Percentiles rank a stretch among this genome's conserved stretches.
These are phyloP conservation scores for Bactericera cockerelli DNA, from an alignment of 1,140 invertebrate genomes.

Conservation along the genomic window DNA sequence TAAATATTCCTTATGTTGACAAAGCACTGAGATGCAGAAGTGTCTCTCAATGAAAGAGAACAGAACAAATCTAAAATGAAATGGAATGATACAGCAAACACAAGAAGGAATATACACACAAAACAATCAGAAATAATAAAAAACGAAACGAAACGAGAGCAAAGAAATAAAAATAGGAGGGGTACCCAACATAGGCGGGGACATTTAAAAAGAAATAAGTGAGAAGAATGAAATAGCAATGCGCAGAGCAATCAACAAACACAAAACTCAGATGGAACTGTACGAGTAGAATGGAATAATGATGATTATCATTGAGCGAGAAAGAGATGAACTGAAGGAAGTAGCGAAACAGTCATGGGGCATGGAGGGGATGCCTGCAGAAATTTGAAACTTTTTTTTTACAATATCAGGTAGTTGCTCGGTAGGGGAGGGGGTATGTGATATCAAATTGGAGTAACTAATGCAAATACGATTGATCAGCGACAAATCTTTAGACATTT, in stretches of 20 bases:
- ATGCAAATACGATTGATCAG: no score
- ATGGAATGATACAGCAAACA: constrained; percentile 8
- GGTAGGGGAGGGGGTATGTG: no score
- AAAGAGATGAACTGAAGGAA: no score
- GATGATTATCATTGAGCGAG: no score
- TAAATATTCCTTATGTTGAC: background rate
- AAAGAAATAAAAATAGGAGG: constrained; percentile 7
- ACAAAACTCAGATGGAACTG: constrained; percentile 3
- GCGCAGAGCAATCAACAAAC: constrained; percentile 7
- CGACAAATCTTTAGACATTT: no score
- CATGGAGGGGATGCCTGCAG: no score
- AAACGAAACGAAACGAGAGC: background rate
- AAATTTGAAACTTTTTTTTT: no score
- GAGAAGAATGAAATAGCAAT: background rate
- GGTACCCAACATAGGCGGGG: constrained; percentile 7
- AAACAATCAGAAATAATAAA: constrained; percentile 5
- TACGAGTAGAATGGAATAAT: no score
- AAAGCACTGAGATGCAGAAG: background rate
- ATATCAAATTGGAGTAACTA: no score
- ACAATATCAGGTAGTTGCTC: no score
- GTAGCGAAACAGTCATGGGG: no score
- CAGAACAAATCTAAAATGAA: background rate
- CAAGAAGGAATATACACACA: background rate
- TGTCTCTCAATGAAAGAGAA: constrained; percentile 4
- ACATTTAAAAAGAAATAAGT: background rate